These are phyloP conservation scores for Thryonomys swinderianus DNA, from an alignment of 2,113 vertebrate species.

Conservation along the genomic window DNA sequence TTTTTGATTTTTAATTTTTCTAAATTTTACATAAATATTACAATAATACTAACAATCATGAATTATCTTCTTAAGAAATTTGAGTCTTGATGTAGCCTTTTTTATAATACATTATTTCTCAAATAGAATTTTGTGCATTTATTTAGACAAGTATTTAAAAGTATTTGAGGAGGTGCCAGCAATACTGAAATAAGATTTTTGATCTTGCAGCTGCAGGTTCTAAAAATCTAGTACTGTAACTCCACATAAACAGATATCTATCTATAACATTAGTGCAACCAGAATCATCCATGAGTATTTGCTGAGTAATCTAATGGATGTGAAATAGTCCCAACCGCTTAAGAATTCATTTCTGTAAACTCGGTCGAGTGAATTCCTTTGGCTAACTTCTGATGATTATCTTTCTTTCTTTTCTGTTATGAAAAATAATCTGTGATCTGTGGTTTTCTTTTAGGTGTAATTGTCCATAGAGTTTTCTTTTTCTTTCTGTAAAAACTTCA, in stretches of 20 bases:
- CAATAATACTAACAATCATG: neutral
- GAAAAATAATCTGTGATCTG: neutral
- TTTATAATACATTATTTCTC: neutral
- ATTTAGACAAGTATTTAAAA: neutral
- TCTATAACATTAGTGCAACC: neutral
- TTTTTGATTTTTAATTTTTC: neutral
- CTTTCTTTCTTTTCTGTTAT: neutral
- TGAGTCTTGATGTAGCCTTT: neutral
- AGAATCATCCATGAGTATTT: neutral
- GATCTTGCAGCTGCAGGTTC: neutral
- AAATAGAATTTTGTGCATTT: neutral
- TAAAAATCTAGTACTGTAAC: neutral
- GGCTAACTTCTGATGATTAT: neutral
- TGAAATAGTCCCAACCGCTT: neutral
- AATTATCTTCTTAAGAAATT: neutral
- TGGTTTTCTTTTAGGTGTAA: neutral
- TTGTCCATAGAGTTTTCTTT: neutral
- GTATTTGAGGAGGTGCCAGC: neutral
- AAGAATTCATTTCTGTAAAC: neutral
- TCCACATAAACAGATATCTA: conserved; percentile 2
- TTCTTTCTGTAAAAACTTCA: neutral
- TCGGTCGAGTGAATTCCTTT: neutral
- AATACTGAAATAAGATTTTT: conserved; percentile 32
- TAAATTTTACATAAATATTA: neutral
- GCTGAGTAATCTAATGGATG: neutral